phyloP scores from a whole-genome alignment of 2,797 vertebrate genomes.

The Hippopotamyrus pictus region DNA sequence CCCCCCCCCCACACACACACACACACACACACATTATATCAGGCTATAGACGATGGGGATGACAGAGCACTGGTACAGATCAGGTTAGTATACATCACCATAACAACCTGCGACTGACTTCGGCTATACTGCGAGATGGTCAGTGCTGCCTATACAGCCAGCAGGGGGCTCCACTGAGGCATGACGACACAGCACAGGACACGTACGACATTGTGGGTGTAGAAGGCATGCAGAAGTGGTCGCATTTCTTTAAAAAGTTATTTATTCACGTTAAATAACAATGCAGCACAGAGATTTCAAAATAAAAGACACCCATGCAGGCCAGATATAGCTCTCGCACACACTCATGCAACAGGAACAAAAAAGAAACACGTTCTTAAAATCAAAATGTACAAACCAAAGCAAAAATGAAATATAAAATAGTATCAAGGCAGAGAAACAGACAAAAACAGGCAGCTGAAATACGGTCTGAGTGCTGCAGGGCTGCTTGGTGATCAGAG shows the following conservation, averaged over 20 bases:
- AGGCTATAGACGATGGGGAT: background rate
- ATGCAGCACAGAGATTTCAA: constrained; percentile 36
- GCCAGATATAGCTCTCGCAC: constrained; percentile 42
- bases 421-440: constrained; percentile 3
- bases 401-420: constrained; percentile 12
- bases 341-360: constrained; percentile 30
- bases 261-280: constrained; percentile 64
- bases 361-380: constrained; percentile 27
- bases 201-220: background rate
- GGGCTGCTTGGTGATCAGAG: background rate
- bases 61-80: background rate
- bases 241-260: constrained; percentile 16
- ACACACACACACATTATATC: background rate
- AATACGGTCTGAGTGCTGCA: constrained; percentile 8
- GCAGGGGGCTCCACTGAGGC: background rate
- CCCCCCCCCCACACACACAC: too few species aligned
- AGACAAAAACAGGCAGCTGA: background rate
- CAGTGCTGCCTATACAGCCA: background rate
- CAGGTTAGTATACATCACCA: background rate
- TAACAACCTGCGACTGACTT: background rate
- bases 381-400: constrained; percentile 16
- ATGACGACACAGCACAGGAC: background rate
- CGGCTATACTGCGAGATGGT: background rate
- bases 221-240: constrained; percentile 21
- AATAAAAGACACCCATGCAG: constrained; percentile 37